These are phyloP conservation scores for Castor canadensis DNA, from an alignment of 2,113 vertebrate genomes.

Conservation along the genomic window DNA sequence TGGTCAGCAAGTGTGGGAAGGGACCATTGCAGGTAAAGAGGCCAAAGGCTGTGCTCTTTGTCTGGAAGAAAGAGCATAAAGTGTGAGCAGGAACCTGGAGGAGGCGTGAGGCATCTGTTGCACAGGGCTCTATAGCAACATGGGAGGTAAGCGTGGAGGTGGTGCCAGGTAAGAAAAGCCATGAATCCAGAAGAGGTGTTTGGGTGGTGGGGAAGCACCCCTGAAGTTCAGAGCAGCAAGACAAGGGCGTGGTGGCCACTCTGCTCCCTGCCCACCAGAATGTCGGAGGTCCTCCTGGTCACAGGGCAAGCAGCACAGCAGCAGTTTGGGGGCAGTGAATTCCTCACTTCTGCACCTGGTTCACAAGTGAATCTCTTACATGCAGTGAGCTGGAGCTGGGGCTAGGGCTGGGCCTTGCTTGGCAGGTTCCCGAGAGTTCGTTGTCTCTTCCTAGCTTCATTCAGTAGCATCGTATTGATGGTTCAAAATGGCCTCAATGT, in stretches of 20 bases:
- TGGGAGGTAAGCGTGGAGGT: not conserved
- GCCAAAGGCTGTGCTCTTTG: accelerated
- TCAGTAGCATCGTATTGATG: not conserved
- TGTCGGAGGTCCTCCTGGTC: accelerated
- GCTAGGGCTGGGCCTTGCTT: not conserved
- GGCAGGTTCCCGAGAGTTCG: not conserved
- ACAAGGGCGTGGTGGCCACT: too few species aligned
- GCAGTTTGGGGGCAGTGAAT: not conserved
- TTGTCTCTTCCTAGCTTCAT: not conserved
- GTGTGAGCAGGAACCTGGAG: not conserved
- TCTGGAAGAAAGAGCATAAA: not conserved
- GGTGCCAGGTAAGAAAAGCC: not conserved
- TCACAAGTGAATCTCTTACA: not conserved
- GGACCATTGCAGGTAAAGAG: not conserved
- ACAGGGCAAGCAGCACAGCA: not conserved
- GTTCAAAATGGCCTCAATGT: not conserved
- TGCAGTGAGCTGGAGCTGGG: not conserved
- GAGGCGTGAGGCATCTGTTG: not conserved
- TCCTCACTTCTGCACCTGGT: too few species aligned
- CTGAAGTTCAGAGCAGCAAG: not conserved
- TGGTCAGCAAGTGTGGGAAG: not conserved
- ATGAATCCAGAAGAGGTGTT: not conserved
- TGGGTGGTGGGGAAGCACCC: accelerated
- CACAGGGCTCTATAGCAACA: not conserved
- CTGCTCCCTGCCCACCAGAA: not conserved